Base-by-base conservation (phyloP, 2,113 vertebrate genomes). In the Neodon shergylaensis region DNA sequence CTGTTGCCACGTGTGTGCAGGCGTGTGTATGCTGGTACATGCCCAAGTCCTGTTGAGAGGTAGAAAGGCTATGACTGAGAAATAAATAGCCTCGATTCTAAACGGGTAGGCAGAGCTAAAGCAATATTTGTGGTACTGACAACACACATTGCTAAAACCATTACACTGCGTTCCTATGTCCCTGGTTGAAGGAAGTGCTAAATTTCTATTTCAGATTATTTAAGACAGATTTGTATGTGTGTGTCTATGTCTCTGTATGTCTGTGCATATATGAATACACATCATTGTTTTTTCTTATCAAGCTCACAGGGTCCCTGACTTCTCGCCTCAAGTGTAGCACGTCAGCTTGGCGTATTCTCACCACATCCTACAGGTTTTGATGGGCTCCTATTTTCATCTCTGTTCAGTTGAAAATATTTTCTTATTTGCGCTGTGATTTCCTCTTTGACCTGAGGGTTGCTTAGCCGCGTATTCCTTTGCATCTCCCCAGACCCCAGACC, bases 401-500 rank as follows among this genome's bases (percentile, higher is more conserved):
- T 77, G 72, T 88, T 93, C 63, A 54, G 44, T 86, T 97, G 88
- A 91, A 96, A 96, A 92, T 66, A 61, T 95, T 82, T 96, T 91
- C 95, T 81, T 97, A 82, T 94, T 96, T 96, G 88, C 94, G 52
- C 39, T 70, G 85, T 72, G 95, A 95, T 95, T 94, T 95, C 92
- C 66, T 95, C 82, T 92, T 58, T 91, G 95, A 96, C 94, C 95
- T 0, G 42, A 74, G 88, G 95, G 84, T 63, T 96, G 58, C 85
- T 88, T 58, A 91, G 61, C 83, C 54, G 1, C 63, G 5, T 19
- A 63, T 42, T 92, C 88, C 88, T 86, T 78, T 79, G 88, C 88
- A 54, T 86, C 85, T 73, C 52, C 94, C 94, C 93, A 82, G 94
- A 86, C 52, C 94, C 94, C 93, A 82, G 94, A 86, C 74, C 78